A percentile compares a stretch with the other conserved stretches of the same genome.
Evolutionary conservation across 2,888 invertebrate species (phyloP).

Genomic region (Sialis lutaria): DNA sequence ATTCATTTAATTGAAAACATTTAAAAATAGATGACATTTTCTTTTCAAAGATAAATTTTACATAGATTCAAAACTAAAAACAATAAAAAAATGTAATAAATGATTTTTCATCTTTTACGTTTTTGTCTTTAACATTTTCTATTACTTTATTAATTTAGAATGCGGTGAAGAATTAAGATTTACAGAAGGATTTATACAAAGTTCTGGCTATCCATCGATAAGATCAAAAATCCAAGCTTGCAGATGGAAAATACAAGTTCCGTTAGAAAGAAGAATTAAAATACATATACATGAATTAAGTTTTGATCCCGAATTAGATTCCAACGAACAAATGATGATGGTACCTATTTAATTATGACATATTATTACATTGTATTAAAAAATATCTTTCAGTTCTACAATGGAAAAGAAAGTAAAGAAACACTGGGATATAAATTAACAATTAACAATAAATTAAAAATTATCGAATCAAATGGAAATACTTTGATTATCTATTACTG

Average conservation of each 20-base stretch:
- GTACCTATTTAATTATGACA: slow-evolving; percentile 1
- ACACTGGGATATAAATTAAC: no score
- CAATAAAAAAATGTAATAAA: no score
- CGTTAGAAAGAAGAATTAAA: slow-evolving; percentile 40
- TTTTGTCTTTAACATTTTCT: neutral
- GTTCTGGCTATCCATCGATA: slow-evolving; percentile 51
- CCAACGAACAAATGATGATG: slow-evolving; percentile 5
- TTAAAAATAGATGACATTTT: no score
- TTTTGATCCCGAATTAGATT: slow-evolving; percentile 18
- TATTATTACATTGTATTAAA: no score
- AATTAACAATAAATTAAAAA: neutral
- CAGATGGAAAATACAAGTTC: slow-evolving; percentile 47
- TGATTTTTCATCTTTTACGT: no score
- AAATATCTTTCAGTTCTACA: slow-evolving; percentile 25
- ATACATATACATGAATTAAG: slow-evolving; percentile 45
- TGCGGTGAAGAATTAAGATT: slow-evolving; percentile 49
- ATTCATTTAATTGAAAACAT: no score
- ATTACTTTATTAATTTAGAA: slow-evolving; percentile 19
- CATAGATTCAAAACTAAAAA: no score
- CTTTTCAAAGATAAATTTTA: no score
- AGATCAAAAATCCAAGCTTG: slow-evolving; percentile 33
- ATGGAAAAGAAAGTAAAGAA: slow-evolving; percentile 27
- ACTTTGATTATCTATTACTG: slow-evolving; percentile 31
- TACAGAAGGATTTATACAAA: slow-evolving; percentile 42
- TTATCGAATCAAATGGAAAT: neutral